Evolutionary conservation across 2,113 vertebrate species (phyloP).

Genomic region (Oryzias celebensis): DNA sequence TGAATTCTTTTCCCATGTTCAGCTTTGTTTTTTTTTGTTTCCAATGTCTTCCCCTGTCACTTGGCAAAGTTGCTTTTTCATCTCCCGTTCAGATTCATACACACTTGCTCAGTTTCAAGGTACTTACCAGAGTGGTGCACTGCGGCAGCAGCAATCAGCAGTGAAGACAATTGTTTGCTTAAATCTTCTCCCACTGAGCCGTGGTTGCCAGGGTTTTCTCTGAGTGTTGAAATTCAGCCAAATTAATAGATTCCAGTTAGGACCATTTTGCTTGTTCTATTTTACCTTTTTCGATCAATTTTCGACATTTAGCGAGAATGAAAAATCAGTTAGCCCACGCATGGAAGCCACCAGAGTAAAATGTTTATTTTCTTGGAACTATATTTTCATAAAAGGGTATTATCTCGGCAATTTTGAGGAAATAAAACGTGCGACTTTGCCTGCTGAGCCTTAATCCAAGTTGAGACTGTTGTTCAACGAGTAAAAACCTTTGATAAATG

Average conservation of each 20-base stretch:
- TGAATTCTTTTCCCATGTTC: neutral
- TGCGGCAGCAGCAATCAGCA: constrained; percentile 48
- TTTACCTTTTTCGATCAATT: constrained; percentile 4
- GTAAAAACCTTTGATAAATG: neutral
- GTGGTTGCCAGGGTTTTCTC: constrained; percentile 23
- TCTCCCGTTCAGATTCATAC: constrained; percentile 40
- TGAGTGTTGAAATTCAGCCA: constrained; percentile 36
- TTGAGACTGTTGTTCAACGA: neutral
- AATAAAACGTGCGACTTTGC: neutral
- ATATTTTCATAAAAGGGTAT: neutral
- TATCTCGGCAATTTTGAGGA: neutral
- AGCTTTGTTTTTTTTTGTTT: neutral
- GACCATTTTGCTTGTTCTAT: constrained; percentile 24
- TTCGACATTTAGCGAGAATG: constrained; percentile 20
- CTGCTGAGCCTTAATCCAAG: neutral
- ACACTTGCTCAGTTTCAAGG: constrained; percentile 59
- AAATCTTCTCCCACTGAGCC: constrained; percentile 35
- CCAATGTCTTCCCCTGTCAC: constrained; percentile 1
- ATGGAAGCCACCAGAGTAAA: neutral
- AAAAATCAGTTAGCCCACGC: constrained; percentile 13
- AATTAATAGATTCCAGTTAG: constrained; percentile 51
- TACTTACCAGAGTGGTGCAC: constrained; percentile 52
- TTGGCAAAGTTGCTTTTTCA: constrained; percentile 1
- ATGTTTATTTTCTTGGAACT: neutral
- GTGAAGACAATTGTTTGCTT: constrained; percentile 52